Evolutionary conservation across 2,113 vertebrate species (phyloP).

Genomic region (Epinephelus moara): DNA sequence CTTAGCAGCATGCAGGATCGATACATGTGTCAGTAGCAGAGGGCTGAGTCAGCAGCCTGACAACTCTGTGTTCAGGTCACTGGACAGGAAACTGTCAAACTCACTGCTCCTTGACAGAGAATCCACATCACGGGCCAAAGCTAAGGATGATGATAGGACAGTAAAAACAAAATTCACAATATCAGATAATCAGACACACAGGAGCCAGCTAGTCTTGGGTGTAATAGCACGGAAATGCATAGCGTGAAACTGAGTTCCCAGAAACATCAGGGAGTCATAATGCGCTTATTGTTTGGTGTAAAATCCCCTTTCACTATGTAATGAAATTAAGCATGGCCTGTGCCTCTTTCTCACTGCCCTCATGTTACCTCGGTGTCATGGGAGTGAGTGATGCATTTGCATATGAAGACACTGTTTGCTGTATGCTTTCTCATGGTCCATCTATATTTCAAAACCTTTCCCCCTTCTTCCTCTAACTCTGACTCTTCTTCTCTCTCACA

Average conservation of each 20-base stretch:
- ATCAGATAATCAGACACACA: neutral
- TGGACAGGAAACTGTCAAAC: slow-evolving; percentile 30
- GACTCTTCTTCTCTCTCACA: neutral
- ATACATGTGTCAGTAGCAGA: slow-evolving; percentile 48
- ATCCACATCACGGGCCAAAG: neutral
- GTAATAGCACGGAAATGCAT: neutral
- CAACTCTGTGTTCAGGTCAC: slow-evolving; percentile 39
- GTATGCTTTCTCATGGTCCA: slow-evolving; percentile 20
- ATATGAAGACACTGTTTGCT: slow-evolving; percentile 36
- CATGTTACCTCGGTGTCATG: slow-evolving; percentile 43
- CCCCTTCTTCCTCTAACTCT: neutral
- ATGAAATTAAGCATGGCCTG: slow-evolving; percentile 72
- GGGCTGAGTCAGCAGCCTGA: slow-evolving; percentile 61
- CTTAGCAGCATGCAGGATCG: slow-evolving; percentile 49
- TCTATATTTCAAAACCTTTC: slow-evolving; percentile 39
- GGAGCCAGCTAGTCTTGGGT: slow-evolving; percentile 27
- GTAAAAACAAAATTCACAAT: neutral
- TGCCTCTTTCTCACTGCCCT: slow-evolving; percentile 56
- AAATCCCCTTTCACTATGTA: slow-evolving; percentile 73
- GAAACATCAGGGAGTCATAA: slow-evolving; percentile 60
- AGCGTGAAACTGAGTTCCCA: slow-evolving; percentile 42
- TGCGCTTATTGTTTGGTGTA: slow-evolving; percentile 69
- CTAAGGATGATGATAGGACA: neutral
- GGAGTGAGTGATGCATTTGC: slow-evolving; percentile 49
- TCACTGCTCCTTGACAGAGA: neutral